A percentile compares a stretch with the other conserved stretches of the same genome.
These are phyloP conservation scores for Drosophila nasuta DNA, from an alignment of 1,140 invertebrate genomes.

Conservation along the genomic window DNA sequence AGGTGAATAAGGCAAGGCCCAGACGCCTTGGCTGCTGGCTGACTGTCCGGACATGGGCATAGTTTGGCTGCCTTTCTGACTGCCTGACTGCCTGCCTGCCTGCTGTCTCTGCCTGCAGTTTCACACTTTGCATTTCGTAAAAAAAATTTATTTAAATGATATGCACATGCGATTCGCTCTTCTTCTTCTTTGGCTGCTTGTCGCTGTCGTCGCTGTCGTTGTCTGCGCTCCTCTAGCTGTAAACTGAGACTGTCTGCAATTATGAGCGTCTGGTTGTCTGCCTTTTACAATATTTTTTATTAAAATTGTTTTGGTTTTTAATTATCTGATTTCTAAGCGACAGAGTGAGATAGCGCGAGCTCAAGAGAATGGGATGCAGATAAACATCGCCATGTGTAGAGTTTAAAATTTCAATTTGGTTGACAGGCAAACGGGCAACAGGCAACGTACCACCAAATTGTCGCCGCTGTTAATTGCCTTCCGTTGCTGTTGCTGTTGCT, in stretches of 20 bases:
- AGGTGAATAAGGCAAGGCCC: slow-evolving; percentile 60
- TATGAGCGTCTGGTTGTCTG: slow-evolving; percentile 74
- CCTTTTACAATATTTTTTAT: slow-evolving; percentile 41
- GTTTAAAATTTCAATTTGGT: slow-evolving; percentile 66
- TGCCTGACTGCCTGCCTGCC: slow-evolving; percentile 6
- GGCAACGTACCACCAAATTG: slow-evolving; percentile 59
- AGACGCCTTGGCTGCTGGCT: slow-evolving; percentile 46
- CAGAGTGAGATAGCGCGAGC: slow-evolving; percentile 8
- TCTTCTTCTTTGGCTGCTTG: slow-evolving; percentile 8
- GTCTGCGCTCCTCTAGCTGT: slow-evolving; percentile 71
- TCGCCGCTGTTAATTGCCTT: slow-evolving; percentile 69
- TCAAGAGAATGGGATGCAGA: neutral
- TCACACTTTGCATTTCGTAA: slow-evolving; percentile 69
- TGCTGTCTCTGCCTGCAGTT: slow-evolving; percentile 54
- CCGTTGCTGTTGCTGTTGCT: slow-evolving; percentile 11
- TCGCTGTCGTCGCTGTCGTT: slow-evolving; percentile 43
- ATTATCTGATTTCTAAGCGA: slow-evolving; percentile 54
- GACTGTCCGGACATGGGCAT: slow-evolving; percentile 36
- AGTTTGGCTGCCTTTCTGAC: slow-evolving; percentile 29
- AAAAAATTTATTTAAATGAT: slow-evolving; percentile 73
- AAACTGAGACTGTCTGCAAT: slow-evolving; percentile 77
- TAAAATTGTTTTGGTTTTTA: slow-evolving; percentile 43
- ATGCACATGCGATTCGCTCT: slow-evolving; percentile 67
- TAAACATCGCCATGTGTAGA: slow-evolving; percentile 22
- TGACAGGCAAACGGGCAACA: slow-evolving; percentile 6